A percentile compares a stretch with the other conserved stretches of the same genome.
Conservation (phyloP, 2,113 vertebrate species). For the Pterocles burchelli region DNA sequence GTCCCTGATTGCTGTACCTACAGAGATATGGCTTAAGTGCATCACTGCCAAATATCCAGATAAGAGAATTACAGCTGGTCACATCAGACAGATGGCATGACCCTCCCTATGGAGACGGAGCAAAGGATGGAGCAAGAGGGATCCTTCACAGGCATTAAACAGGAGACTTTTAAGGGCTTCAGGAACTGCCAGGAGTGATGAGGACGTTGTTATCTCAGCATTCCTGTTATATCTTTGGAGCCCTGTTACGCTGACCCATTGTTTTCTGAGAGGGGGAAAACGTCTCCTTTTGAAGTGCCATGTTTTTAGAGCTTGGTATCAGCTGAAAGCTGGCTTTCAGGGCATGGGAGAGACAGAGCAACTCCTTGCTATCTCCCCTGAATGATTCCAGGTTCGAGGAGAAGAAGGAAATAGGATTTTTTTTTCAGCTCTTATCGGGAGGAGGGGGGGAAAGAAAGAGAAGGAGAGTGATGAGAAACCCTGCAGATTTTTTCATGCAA, state of each 20-base stretch:
- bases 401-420: background rate
- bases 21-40: background rate
- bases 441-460: background rate
- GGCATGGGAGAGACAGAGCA: background rate
- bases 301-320: background rate
- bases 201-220: conserved; percentile 55
- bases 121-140: background rate
- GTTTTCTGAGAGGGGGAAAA: background rate
- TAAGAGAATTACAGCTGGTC: background rate
- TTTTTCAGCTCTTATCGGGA: background rate
- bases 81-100: background rate
- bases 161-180: background rate
- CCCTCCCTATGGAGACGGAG: rapidly evolving
- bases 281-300: background rate
- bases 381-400: background rate
- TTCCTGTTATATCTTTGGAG: conserved; percentile 14
- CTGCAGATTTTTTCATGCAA: background rate
- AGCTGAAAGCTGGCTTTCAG: background rate
- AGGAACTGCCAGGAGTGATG: background rate
- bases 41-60: background rate
- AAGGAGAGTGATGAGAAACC: background rate
- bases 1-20: rapidly evolving
- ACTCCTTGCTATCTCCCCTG: background rate
- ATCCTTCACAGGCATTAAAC: background rate
- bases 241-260: background rate